Evolutionary conservation across 2,113 vertebrate genomes (phyloP), one percentile per base, ranked within the genome.

Genomic region (Gnathonemus longibarbis): DNA sequence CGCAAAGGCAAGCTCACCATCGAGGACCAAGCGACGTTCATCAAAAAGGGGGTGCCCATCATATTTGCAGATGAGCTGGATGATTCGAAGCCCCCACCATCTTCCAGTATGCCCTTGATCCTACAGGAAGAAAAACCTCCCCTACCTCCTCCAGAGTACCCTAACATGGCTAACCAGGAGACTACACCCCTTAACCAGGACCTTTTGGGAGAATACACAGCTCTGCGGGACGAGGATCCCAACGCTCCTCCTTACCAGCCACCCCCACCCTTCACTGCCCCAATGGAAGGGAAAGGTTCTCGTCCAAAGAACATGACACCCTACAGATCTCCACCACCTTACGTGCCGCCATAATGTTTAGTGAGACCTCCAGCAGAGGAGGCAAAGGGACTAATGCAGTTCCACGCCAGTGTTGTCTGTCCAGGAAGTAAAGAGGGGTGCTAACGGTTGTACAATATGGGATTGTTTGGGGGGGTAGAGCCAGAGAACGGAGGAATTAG

Each of bases 241-340:
- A 99, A 99, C 0, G 98, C 98, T 0, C 98, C 98, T 0, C 98
- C 98, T 89, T 99, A 99, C 94, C 98, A 99, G 94, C 98, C 98
- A 0, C 98, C 98, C 0, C 98, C 98, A 0, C 98, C 98, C 85
- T 99, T 99, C 95, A 97, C 97, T 0, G 94, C 96, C n/a, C 97
- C 98, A 91, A 97, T 98, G 97, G 98, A 99, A 93, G 98, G 98
- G 90, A 99, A 99, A 93, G 98, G 98, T 89, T 98, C 98, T 87
- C 98, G 98, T 91, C 98, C 98, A 91, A 99, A 99, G 96, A 99
- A 99, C 97, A 99, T 99, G 98, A 99, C 98, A 94, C 98, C 98
- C 0, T 99, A 99, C 96, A 97, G 98, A 96, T 99, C 98, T 19
- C 98, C 98, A n/a, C 98, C 98, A 0, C 98, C 98, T 84, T 99